Evolutionary conservation across 1,140 invertebrate genomes (phyloP), one percentile per base, ranked within the genome.

Genomic region (Meloidogyne chitwoodi): DNA sequence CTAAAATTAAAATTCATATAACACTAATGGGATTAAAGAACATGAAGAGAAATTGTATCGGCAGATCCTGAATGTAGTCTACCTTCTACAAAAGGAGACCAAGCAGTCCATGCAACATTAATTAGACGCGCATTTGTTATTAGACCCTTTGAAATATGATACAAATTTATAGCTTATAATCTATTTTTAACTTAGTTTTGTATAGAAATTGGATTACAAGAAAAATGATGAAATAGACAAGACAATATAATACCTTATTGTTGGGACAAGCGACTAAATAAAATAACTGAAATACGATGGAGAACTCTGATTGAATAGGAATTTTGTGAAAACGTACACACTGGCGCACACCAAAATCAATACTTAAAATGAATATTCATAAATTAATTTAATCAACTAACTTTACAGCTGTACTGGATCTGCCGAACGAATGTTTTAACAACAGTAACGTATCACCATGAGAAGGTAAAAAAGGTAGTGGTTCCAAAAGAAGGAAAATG

Each of bases 11-110:
- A 24, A 0, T 29, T 41, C 24, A 24, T n/a, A 8, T 41, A 24
- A 16, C 16, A 34, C 29, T 31, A 31, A 31, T 31, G 6, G 6
- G n/a, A 16, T 5, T 22, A 5, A 63, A 62, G 63, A 27, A 73
- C 70, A 56, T 73, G 81, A 6, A 82, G 61, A 0, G 82, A 67
- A 22, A 82, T 63, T 14, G 81, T 84, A 48, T 82, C 81, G n/a
- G 82, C 79, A 11, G 79, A 10, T 8, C 27, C 69, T n/a, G 19
- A 5, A n/a, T 56, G 16, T 27, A 84, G 68, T 19, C 71, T 19
- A 22, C 56, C 73, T 4, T 76, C 62, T 8, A 31, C 11, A 29
- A 61, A 82, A 11, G 81, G 81, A 63, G 48, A 68, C 81, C 81
- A 82, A 22, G 81, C 79, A 69, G 64, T 66, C 81, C 81, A 82